phyloP scores from a whole-genome alignment of 2,113 vertebrate genomes.

The Poecilia latipinna region DNA sequence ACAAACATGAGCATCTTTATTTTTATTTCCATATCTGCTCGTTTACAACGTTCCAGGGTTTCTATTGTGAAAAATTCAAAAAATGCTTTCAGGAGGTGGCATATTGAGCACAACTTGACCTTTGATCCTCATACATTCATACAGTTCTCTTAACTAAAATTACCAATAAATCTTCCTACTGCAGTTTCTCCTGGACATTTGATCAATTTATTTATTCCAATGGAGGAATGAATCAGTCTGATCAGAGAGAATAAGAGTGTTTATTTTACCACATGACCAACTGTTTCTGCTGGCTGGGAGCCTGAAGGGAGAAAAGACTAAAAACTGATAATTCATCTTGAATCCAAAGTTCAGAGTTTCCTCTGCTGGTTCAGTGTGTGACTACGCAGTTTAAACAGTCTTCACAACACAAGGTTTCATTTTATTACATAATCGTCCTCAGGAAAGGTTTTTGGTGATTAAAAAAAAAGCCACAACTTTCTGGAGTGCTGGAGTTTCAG shows the following conservation, averaged over 20 bases:
- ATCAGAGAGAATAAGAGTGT: background rate
- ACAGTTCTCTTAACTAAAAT: constrained; percentile 6
- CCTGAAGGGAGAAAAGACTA: constrained; percentile 43
- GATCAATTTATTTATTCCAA: constrained; percentile 15
- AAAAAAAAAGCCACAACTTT: background rate
- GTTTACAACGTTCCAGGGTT: constrained; percentile 1
- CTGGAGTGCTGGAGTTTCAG: background rate
- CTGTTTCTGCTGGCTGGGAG: constrained; percentile 2
- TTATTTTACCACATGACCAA: background rate
- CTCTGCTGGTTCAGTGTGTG: constrained; percentile 5
- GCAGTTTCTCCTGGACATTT: constrained; percentile 11
- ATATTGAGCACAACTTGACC: constrained; percentile 4
- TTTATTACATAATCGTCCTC: background rate
- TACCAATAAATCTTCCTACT: background rate
- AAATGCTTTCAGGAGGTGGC: constrained; percentile 32
- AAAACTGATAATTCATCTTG: constrained; percentile 3
- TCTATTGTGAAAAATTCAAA: constrained; percentile 28
- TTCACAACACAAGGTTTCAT: background rate
- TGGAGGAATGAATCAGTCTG: background rate
- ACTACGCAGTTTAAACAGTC: constrained; percentile 17
- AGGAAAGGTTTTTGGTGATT: background rate
- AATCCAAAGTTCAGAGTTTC: no score
- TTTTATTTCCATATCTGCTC: constrained; percentile 61
- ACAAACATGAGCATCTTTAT: constrained; percentile 18
- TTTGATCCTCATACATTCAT: constrained; percentile 56